Percentiles rank a stretch among this genome's conserved stretches.
Evolutionary conservation across 2,888 invertebrate species (phyloP).

Genomic region (Cinara cedri): DNA sequence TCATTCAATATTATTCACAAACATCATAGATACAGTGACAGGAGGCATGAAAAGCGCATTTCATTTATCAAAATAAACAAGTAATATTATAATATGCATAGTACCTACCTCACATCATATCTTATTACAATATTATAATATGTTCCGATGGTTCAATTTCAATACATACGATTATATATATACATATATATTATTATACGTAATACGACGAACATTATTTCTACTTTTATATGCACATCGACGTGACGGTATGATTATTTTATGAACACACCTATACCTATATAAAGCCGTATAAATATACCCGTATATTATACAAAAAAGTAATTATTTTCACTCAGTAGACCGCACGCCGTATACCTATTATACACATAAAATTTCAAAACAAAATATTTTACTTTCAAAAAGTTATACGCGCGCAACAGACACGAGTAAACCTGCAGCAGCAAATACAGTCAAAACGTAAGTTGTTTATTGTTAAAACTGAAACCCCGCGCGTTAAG

Average conservation of each 20-base stretch:
- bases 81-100: too few relatives aligned
- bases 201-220: neutral
- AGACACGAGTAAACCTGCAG: neutral
- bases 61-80: too few relatives aligned
- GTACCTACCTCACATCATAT: too few relatives aligned
- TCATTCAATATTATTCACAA: too few relatives aligned
- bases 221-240: neutral
- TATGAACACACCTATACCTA: neutral
- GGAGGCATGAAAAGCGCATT: too few relatives aligned
- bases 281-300: neutral
- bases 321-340: constrained; percentile 36
- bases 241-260: neutral
- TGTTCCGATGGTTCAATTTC: too few relatives aligned
- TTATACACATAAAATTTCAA: neutral
- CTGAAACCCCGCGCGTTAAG: constrained; percentile 14
- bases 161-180: too few relatives aligned
- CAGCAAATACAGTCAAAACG: constrained; percentile 10
- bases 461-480: constrained; percentile 31
- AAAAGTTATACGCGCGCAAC: constrained; percentile 10
- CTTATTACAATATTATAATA: too few relatives aligned
- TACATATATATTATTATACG: too few relatives aligned
- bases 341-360: neutral
- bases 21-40: too few relatives aligned
- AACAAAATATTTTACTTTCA: constrained; percentile 25
- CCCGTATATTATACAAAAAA: neutral